Percentiles rank a stretch among this genome's conserved stretches.
Evolutionary conservation across 1,140 invertebrate genomes (phyloP).

Genomic region (Saccostrea echinata): DNA sequence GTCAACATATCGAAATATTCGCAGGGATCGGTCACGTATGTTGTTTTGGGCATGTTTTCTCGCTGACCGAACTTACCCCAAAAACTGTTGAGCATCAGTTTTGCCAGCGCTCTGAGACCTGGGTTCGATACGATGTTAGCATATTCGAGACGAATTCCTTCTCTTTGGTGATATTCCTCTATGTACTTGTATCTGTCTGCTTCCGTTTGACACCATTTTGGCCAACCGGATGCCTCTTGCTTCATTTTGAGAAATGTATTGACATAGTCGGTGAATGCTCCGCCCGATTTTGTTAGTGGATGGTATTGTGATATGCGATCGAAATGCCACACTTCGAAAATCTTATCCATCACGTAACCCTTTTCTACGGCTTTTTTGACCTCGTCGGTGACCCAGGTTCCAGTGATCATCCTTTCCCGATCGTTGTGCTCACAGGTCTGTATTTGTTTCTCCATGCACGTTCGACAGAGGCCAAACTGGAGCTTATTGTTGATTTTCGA

Average conservation of each 20-base stretch:
- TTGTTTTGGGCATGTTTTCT: slow-evolving; percentile 66
- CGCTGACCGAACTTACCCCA: slow-evolving; percentile 66
- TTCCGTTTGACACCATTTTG: slow-evolving; percentile 51
- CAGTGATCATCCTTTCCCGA: slow-evolving; percentile 3
- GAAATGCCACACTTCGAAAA: slow-evolving; percentile 47
- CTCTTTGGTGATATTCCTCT: slow-evolving; percentile 67
- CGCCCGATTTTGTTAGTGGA: not conserved
- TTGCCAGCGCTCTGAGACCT: slow-evolving; percentile 64
- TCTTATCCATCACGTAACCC: slow-evolving; percentile 23
- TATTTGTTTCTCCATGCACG: slow-evolving; percentile 35
- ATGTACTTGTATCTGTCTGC: slow-evolving; percentile 70
- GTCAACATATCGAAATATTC: slow-evolving; percentile 29
- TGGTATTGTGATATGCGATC: slow-evolving; percentile 52
- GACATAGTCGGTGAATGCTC: slow-evolving; percentile 54
- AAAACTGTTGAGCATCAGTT: slow-evolving; percentile 64
- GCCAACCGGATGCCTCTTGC: slow-evolving; percentile 62
- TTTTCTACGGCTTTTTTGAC: slow-evolving; percentile 48
- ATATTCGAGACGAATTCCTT: slow-evolving; percentile 75
- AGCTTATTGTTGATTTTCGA: slow-evolving; percentile 34
- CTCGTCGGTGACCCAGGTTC: slow-evolving; percentile 38
- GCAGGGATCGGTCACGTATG: slow-evolving; percentile 61
- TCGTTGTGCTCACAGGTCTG: not conserved
- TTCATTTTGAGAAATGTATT: slow-evolving; percentile 63
- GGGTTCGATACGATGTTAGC: slow-evolving; percentile 75
- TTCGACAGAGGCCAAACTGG: slow-evolving; percentile 45